Percentiles rank a stretch among this genome's conserved stretches.
Conservation (phyloP, 2,797 vertebrate genomes). For the Ambastaia sidthimunki region DNA sequence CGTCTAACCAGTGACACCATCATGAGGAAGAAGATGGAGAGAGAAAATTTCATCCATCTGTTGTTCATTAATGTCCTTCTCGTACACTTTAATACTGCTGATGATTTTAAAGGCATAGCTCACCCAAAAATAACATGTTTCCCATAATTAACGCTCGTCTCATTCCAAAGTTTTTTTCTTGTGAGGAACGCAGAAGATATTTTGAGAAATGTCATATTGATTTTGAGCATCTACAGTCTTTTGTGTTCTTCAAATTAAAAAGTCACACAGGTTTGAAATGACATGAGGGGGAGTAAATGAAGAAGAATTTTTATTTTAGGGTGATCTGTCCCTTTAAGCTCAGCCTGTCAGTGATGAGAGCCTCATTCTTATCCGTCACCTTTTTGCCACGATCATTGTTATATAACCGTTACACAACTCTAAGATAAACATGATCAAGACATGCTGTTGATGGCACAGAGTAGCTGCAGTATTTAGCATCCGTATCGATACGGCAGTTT, state of each 20-base stretch:
- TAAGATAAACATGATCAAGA: slow-evolving; percentile 48
- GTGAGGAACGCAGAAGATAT: too few relatives aligned
- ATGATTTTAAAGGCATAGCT: slow-evolving; percentile 4
- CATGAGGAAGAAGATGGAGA: slow-evolving; percentile 17
- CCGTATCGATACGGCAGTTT: not conserved
- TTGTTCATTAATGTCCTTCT: slow-evolving; percentile 10
- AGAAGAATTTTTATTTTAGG: too few relatives aligned
- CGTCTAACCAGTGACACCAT: slow-evolving; percentile 55
- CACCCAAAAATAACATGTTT: too few relatives aligned
- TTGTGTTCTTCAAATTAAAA: too few relatives aligned
- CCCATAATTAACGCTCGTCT: too few relatives aligned
- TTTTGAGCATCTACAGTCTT: too few relatives aligned
- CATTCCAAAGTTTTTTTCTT: too few relatives aligned
- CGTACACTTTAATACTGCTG: not conserved
- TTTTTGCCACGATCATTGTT: slow-evolving; percentile 26
- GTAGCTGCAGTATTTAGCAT: not conserved
- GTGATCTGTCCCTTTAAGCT: too few relatives aligned
- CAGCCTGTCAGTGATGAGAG: slow-evolving; percentile 2
- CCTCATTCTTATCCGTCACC: not conserved
- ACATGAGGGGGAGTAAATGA: too few relatives aligned
- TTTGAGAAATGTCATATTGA: too few relatives aligned
- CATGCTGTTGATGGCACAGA: slow-evolving; percentile 2
- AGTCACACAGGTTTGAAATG: too few relatives aligned
- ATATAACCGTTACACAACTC: slow-evolving; percentile 53
- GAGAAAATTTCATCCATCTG: not conserved